Percentiles rank a stretch among this genome's conserved stretches.
Evolutionary conservation across 1,140 invertebrate genomes (phyloP).

Genomic region (Colletes gigas): DNA sequence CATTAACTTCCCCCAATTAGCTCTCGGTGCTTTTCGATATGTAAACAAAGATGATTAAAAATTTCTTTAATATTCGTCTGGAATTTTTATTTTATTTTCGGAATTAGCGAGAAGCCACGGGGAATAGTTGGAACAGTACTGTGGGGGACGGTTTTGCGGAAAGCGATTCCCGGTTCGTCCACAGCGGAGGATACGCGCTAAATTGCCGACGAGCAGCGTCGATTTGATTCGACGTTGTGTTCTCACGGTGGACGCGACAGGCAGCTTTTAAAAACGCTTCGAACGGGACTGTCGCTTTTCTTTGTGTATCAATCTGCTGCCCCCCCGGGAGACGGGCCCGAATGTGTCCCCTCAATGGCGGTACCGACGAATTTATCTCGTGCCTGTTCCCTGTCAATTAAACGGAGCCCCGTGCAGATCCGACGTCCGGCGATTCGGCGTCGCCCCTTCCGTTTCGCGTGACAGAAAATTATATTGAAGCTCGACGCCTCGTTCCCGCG

Average conservation of each 20-base stretch:
- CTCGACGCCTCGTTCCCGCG: not conserved
- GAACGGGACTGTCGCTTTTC: conserved; percentile 19
- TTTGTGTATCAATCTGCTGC: conserved; percentile 43
- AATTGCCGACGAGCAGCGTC: not conserved
- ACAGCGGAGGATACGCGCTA: not conserved
- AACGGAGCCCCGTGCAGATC: conserved; percentile 6
- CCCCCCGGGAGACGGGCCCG: not conserved
- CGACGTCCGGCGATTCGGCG: conserved; percentile 23
- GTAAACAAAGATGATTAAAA: no score
- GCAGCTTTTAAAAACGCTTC: conserved; percentile 23
- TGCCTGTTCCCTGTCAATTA: conserved; percentile 45
- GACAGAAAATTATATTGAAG: conserved; percentile 17
- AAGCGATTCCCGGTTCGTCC: no score
- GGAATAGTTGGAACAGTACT: no score
- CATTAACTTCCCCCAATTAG: conserved; percentile 6
- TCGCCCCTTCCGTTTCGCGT: conserved; percentile 8
- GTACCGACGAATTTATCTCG: conserved; percentile 39
- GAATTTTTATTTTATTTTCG: no score
- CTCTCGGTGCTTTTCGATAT: no score
- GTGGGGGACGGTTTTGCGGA: no score
- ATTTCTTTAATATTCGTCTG: no score
- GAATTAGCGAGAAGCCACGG: no score
- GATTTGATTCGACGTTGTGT: not conserved
- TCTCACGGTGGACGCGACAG: conserved; percentile 23
- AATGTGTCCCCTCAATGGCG: conserved; percentile 21